Percentiles rank a stretch among this genome's conserved stretches.
phyloP scores from a whole-genome alignment of 2,797 vertebrate genomes.

The Odontamblyopus lacepedii region DNA sequence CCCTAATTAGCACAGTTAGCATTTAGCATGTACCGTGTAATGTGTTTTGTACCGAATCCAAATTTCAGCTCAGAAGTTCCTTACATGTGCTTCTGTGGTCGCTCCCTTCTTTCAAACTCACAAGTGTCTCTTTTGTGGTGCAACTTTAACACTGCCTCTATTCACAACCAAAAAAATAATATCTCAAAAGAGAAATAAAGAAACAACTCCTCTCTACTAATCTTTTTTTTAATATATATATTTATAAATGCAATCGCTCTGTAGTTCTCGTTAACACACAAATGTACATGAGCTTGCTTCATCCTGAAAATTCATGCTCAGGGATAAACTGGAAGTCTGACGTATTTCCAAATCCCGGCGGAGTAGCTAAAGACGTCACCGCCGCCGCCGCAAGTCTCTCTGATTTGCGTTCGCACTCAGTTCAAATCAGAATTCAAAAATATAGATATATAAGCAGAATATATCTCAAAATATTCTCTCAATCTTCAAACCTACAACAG shows the following conservation, averaged over 20 bases:
- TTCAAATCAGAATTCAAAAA: conserved; percentile 71
- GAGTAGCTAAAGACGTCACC: conserved; percentile 51
- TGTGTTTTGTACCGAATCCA: neutral
- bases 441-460: conserved; percentile 67
- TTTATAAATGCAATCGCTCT: conserved; percentile 68
- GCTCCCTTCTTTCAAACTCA: conserved; percentile 32
- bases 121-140: conserved; percentile 55
- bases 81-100: conserved; percentile 16
- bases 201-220: conserved; percentile 47
- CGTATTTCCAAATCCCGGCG: conserved; percentile 19
- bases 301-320: conserved; percentile 59
- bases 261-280: conserved; percentile 61
- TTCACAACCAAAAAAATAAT: conserved; percentile 45
- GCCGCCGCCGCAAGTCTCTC: conserved; percentile 45
- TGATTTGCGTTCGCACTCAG: conserved; percentile 62
- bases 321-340: conserved; percentile 35
- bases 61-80: neutral
- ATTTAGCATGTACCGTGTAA: neutral
- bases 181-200: conserved; percentile 24
- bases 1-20: neutral
- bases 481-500: conserved; percentile 60
- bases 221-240: conserved; percentile 2
- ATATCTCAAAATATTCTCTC: conserved; percentile 72
- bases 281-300: conserved; percentile 62
- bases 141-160: conserved; percentile 58